These are phyloP conservation scores for Arrhamphus sclerolepis DNA, from an alignment of 2,797 vertebrate genomes.

Conservation along the genomic window DNA sequence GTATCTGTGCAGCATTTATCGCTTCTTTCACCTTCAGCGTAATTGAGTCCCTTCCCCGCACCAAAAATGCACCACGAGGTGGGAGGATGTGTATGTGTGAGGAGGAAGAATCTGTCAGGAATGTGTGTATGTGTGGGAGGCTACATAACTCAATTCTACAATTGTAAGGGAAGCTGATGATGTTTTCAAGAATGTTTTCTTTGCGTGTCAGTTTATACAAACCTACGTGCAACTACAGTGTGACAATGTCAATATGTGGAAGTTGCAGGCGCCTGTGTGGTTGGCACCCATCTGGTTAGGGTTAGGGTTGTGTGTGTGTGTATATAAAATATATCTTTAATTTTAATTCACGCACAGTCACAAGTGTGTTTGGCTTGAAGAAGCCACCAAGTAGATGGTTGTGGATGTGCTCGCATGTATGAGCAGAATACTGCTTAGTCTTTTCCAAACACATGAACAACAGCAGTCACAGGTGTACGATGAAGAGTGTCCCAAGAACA, in stretches of 20 bases:
- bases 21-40: conserved; percentile 75
- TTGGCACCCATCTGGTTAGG: not conserved
- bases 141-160: conserved; percentile 74
- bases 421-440: too few species aligned
- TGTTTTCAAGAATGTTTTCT: conserved; percentile 29
- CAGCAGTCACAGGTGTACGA: conserved; percentile 38
- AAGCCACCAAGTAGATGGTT: too few species aligned
- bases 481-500: conserved; percentile 40
- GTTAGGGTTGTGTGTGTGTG: not conserved
- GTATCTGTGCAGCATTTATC: conserved; percentile 74
- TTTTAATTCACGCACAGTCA: too few species aligned
- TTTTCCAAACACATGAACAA: conserved; percentile 21
- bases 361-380: too few species aligned
- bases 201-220: conserved; percentile 12
- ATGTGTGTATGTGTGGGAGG: conserved; percentile 32
- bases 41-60: conserved; percentile 75
- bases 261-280: conserved; percentile 2
- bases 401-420: too few species aligned
- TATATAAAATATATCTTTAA: not conserved
- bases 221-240: conserved; percentile 27
- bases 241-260: conserved; percentile 19
- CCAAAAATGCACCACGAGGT: conserved; percentile 71
- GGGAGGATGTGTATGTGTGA: conserved; percentile 29
- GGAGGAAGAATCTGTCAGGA: conserved; percentile 35
- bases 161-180: conserved; percentile 55